Evolutionary conservation across 2,113 vertebrate species (phyloP), one percentile per base, ranked within the genome.

Genomic region (Mixornis gularis): DNA sequence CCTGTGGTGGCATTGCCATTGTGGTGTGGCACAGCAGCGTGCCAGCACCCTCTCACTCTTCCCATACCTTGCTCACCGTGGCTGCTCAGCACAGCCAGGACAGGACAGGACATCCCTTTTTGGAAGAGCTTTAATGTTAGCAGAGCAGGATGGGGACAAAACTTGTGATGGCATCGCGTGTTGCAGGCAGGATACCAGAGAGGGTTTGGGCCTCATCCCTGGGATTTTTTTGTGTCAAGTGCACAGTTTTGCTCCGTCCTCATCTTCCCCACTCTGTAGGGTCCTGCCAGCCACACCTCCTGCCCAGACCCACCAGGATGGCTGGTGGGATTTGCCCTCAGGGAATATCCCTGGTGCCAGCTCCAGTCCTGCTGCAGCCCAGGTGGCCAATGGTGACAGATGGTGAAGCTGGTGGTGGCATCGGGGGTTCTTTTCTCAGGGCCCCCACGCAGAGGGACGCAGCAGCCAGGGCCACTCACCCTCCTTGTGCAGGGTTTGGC

Each of bases 351-450:
- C 40, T 16, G 1, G 22, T 17, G 4, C 48, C 80, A 70, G 49
- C 58, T 14, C 65, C 27, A 26, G 44, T 78, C 85, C 85, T 69
- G 95, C 87, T 93, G 41, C 64, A 66, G 90, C 79, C 62, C 81
- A 65, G 87, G 92, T 48, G 85, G 95, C 91, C 93, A 80, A 6
- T 56, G 52, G 69, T 70, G 94, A 93, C 97, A 97, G 97, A 97
- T 97, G 97, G 97, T 52, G 27, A 78, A 80, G 84, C 48, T 0
- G 53, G 89, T 73, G 94, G 85, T 95, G n/a, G 6, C 64, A 4
- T 9, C 4, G 0, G 34, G 21, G 17, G 10, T 6, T 53, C n/a
- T 53, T 84, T 89, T 63, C 90, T 91, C 85, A 74, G 41, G 24
- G 41, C 6, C 27, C 44, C 59, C 55, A 19, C 0, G 0, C 62